phyloP scores from a whole-genome alignment of 2,888 invertebrate species.

The Rhynchonema sp. region DNA sequence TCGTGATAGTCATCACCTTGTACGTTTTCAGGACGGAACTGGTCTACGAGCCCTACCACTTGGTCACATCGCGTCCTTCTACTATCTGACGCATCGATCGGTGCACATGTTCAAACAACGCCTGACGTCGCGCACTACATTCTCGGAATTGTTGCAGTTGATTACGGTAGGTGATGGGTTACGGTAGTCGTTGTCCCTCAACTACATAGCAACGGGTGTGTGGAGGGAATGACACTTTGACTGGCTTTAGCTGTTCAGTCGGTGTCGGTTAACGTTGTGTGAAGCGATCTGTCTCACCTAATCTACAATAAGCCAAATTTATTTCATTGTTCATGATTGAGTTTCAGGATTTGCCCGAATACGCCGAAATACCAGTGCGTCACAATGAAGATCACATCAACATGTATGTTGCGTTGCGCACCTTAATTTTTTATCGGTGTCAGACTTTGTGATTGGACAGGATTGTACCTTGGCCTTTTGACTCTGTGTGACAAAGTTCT shows the following conservation, averaged over 20 bases:
- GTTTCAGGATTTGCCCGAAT: slow-evolving; percentile 53
- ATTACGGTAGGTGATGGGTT: slow-evolving; percentile 35
- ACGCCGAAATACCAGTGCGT: slow-evolving; percentile 76
- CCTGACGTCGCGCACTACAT: slow-evolving; percentile 43
- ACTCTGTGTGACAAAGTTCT: too few relatives aligned
- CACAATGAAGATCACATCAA: slow-evolving; percentile 91
- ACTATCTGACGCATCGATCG: slow-evolving; percentile 79
- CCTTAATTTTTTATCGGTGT: too few relatives aligned
- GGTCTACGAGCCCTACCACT: slow-evolving; percentile 49
- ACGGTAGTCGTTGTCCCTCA: too few relatives aligned
- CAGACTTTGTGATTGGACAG: too few relatives aligned
- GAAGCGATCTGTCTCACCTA: too few relatives aligned
- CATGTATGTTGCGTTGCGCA: slow-evolving; percentile 41
- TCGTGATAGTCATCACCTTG: too few relatives aligned
- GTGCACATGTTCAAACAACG: slow-evolving; percentile 58
- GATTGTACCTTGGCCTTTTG: too few relatives aligned
- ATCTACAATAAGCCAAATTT: neutral
- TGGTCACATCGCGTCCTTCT: slow-evolving; percentile 84
- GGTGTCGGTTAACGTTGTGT: too few relatives aligned
- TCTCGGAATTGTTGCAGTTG: slow-evolving; percentile 53
- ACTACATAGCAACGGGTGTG: too few relatives aligned
- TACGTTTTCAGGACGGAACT: slow-evolving; percentile 46
- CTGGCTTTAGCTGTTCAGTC: too few relatives aligned
- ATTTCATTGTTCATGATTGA: neutral
- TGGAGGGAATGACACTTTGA: too few relatives aligned